Evolutionary conservation across 2,113 vertebrate genomes (phyloP).

Genomic region (Variabilichromis moorii): DNA sequence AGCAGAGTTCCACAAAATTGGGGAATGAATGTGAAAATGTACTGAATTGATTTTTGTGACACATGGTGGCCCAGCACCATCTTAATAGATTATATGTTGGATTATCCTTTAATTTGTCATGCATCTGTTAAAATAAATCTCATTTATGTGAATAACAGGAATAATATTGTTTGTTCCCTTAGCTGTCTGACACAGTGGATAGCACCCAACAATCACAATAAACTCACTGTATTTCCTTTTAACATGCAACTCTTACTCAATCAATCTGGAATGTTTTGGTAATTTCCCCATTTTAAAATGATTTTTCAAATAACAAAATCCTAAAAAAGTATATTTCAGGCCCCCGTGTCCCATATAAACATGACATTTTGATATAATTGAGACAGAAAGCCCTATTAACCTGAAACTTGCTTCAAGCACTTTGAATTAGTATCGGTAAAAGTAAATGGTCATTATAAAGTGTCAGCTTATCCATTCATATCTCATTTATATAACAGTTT

Average conservation of each 20-base stretch:
- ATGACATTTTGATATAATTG: not conserved
- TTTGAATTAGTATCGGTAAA: constrained; percentile 4
- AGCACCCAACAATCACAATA: not conserved
- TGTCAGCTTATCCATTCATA: not conserved
- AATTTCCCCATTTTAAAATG: not conserved
- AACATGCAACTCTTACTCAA: not conserved
- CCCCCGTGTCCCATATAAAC: not conserved
- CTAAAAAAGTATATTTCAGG: not conserved
- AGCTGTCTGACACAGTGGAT: not conserved
- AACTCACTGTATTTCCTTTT: not conserved
- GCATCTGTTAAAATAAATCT: not conserved
- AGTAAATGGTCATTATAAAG: not conserved
- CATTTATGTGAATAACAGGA: not conserved
- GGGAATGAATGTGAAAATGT: not conserved
- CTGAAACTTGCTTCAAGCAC: not conserved
- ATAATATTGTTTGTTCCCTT: not conserved
- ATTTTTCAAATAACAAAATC: not conserved
- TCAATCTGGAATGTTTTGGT: constrained; percentile 18
- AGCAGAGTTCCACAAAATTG: not conserved
- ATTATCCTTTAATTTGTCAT: not conserved
- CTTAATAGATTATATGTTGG: not conserved
- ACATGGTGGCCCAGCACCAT: not conserved
- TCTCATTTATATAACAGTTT: constrained; percentile 25
- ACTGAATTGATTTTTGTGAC: not conserved
- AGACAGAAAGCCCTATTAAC: not conserved